Evolutionary conservation across 2,113 vertebrate species (phyloP).

Genomic region (Oreochromis aureus): DNA sequence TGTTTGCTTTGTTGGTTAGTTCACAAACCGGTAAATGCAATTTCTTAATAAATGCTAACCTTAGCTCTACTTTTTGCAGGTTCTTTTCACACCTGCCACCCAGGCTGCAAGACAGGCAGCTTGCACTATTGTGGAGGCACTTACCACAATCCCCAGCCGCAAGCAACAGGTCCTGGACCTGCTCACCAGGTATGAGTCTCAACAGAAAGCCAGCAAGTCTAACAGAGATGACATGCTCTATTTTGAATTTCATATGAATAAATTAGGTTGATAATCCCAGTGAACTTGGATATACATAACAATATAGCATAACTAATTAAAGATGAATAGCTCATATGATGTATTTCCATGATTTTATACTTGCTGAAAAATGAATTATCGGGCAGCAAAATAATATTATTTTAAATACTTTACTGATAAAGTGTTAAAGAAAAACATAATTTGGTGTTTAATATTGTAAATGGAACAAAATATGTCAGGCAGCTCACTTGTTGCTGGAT

Average conservation of each 20-base stretch:
- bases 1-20: neutral
- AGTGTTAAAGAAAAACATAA: neutral
- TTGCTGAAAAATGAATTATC: neutral
- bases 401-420: neutral
- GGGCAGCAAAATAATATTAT: neutral
- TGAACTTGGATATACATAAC: neutral
- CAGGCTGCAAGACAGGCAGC: slow-evolving; percentile 95
- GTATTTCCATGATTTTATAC: neutral
- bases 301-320: neutral
- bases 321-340: neutral
- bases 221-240: neutral
- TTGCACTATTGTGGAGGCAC: slow-evolving; percentile 94
- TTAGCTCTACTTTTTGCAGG: slow-evolving; percentile 63
- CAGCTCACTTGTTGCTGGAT: neutral
- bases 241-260: neutral
- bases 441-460: neutral
- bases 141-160: slow-evolving; percentile 92
- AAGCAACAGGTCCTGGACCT: slow-evolving; percentile 97
- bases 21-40: neutral
- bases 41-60: neutral
- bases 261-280: neutral
- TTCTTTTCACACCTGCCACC: slow-evolving; percentile 96
- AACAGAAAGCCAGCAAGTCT: neutral
- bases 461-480: fast-evolving
- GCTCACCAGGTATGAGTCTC: slow-evolving; percentile 84